phyloP scores from a whole-genome alignment of 1,140 invertebrate species.

The Apocrypta bakeri region DNA sequence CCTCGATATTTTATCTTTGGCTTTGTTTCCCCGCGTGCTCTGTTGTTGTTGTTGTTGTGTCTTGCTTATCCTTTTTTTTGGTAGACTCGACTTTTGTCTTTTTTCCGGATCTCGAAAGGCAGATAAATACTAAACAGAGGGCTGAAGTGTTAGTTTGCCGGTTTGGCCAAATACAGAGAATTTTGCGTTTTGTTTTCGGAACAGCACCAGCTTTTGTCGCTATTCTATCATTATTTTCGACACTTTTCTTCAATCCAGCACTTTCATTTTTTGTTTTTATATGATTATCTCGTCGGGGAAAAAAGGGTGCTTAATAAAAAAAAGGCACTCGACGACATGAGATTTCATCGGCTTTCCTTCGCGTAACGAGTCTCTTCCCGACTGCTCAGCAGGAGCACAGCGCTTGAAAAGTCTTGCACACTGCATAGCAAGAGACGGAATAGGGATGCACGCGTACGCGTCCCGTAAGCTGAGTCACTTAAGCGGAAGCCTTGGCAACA shows the following conservation, averaged over 20 bases:
- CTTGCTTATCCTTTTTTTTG: constrained; percentile 13
- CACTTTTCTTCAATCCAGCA: too few species aligned
- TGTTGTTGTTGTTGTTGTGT: background rate
- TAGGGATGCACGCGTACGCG: constrained; percentile 3
- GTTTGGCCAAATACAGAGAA: background rate
- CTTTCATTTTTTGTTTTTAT: too few species aligned
- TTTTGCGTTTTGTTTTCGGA: background rate
- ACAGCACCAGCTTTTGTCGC: background rate
- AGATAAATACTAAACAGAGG: constrained; percentile 36
- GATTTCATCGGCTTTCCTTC: background rate
- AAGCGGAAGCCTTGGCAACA: constrained; percentile 26
- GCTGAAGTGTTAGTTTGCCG: background rate
- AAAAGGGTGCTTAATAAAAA: too few species aligned
- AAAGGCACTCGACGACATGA: background rate
- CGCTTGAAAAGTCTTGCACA: background rate
- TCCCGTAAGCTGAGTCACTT: background rate
- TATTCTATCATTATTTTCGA: too few species aligned
- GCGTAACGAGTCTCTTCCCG: background rate
- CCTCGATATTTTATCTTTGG: constrained; percentile 12
- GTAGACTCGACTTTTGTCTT: constrained; percentile 7
- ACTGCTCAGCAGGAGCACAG: background rate
- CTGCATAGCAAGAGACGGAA: background rate
- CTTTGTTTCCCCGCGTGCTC: constrained; percentile 12
- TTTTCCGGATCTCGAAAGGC: background rate
- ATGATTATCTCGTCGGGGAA: too few species aligned